phyloP scores from a whole-genome alignment of 2,113 vertebrate species.

The Agapornis roseicollis region DNA sequence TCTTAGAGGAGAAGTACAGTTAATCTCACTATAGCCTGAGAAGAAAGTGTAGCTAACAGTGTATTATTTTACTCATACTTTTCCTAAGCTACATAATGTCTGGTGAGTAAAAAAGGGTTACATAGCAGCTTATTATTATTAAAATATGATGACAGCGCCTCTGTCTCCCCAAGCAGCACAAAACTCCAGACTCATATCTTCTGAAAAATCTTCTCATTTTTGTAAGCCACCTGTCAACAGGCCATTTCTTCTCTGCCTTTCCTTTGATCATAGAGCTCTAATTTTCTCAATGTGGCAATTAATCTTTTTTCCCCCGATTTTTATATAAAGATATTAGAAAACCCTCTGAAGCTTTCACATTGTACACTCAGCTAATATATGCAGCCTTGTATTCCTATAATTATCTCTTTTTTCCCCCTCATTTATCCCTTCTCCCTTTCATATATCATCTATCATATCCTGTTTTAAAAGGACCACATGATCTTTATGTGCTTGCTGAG shows the following conservation, averaged over 20 bases:
- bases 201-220: slow-evolving; percentile 40
- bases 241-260: slow-evolving; percentile 7
- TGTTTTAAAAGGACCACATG: neutral
- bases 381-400: slow-evolving; percentile 11
- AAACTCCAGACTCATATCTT: neutral
- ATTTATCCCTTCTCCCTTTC: neutral
- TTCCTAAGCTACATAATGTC: neutral
- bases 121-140: slow-evolving; percentile 22
- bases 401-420: neutral
- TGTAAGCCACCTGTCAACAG: slow-evolving; percentile 52
- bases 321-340: slow-evolving; percentile 37
- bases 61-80: neutral
- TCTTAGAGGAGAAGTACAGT: neutral
- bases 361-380: slow-evolving; percentile 1
- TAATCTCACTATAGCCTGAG: neutral
- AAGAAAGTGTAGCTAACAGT: neutral
- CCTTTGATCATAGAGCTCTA: slow-evolving; percentile 35
- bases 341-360: neutral
- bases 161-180: neutral
- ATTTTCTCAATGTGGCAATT: slow-evolving; percentile 49
- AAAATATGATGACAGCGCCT: slow-evolving; percentile 8
- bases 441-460: neutral
- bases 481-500: neutral
- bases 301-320: slow-evolving; percentile 7
- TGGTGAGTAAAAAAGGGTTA: slow-evolving; percentile 19